These are phyloP conservation scores for Phaedon cochleariae DNA, from an alignment of 2,888 invertebrate species.

Conservation along the genomic window DNA sequence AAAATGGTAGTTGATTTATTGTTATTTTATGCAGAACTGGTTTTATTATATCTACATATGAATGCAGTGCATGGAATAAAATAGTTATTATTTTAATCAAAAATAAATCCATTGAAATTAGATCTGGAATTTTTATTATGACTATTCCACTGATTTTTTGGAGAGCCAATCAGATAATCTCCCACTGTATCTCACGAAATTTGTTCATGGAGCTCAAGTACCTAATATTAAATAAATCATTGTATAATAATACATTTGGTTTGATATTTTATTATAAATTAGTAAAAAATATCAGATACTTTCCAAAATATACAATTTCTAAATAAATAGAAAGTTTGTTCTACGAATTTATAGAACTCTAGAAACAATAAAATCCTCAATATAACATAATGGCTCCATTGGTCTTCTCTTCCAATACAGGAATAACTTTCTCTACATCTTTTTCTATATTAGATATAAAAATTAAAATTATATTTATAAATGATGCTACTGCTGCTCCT, in stretches of 20 bases:
- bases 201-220: no score
- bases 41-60: conserved; percentile 27
- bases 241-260: no score
- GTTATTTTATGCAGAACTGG: conserved; percentile 27
- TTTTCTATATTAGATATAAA: conserved; percentile 77
- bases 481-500: conserved; percentile 73
- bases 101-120: conserved; percentile 20
- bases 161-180: no score
- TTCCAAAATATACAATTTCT: neutral
- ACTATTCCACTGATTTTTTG: no score
- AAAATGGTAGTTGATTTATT: conserved; percentile 44
- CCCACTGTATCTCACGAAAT: no score
- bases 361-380: conserved; percentile 56
- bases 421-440: conserved; percentile 71
- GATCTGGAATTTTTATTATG: conserved; percentile 7
- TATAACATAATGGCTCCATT: conserved; percentile 88
- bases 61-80: conserved; percentile 22
- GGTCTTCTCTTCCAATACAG: conserved; percentile 79
- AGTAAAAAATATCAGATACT: neutral
- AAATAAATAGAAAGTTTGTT: neutral
- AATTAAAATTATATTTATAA: conserved; percentile 78
- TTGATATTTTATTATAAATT: conserved; percentile 16
- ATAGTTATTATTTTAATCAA: conserved; percentile 33
- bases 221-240: no score
- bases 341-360: no score